Evolutionary conservation across 2,888 invertebrate species (phyloP).

Genomic region (Troides oblongomaculatus): DNA sequence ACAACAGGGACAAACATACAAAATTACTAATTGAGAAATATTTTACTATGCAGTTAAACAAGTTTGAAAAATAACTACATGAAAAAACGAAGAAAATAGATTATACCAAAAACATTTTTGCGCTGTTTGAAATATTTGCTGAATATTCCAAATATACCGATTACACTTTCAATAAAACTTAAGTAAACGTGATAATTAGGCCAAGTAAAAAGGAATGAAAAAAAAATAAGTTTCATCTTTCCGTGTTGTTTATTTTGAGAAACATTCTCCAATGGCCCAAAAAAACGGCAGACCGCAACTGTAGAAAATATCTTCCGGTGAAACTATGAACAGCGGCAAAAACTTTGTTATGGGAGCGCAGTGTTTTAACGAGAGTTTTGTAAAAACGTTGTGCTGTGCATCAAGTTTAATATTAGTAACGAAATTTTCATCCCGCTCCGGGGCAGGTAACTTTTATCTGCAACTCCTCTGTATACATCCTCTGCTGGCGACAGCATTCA

Average conservation of each 20-base stretch:
- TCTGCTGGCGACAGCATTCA: slow-evolving; percentile 17
- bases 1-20: too few species aligned
- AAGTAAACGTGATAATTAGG: neutral
- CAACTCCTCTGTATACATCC: slow-evolving; percentile 18
- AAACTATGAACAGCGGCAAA: slow-evolving; percentile 26
- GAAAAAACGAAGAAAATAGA: too few species aligned
- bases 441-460: slow-evolving; percentile 21
- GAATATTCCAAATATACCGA: too few species aligned
- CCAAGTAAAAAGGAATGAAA: neutral
- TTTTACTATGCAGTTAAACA: too few species aligned
- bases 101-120: too few species aligned
- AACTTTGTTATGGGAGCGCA: slow-evolving; percentile 24
- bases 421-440: slow-evolving; percentile 15
- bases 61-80: too few species aligned
- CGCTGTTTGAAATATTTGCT: too few species aligned
- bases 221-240: neutral
- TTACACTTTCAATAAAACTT: neutral
- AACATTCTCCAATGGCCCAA: slow-evolving; percentile 7
- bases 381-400: slow-evolving; percentile 19
- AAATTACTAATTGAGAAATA: too few species aligned
- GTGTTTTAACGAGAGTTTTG: slow-evolving; percentile 21
- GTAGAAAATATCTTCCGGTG: slow-evolving; percentile 27
- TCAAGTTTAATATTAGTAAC: slow-evolving; percentile 20
- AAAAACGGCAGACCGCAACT: slow-evolving; percentile 27
- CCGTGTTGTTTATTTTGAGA: neutral